These are phyloP conservation scores for Cantharis rustica DNA, from an alignment of 2,888 invertebrate genomes.

Conservation along the genomic window DNA sequence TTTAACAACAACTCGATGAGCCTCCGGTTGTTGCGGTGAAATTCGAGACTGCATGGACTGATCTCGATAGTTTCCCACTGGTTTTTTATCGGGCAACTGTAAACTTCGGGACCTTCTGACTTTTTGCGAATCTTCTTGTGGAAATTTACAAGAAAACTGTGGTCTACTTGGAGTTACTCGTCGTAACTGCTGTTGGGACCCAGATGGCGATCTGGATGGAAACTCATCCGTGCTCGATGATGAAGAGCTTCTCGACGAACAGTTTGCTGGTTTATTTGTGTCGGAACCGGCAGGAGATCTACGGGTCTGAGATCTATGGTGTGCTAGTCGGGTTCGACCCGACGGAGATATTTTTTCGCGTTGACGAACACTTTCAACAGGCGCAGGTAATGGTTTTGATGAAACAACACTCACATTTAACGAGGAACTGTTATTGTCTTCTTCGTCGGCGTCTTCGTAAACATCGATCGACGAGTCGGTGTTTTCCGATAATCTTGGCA, in stretches of 20 bases:
- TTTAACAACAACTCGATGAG: constrained; percentile 53
- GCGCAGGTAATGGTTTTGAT: constrained; percentile 44
- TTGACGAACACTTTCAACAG: constrained; percentile 45
- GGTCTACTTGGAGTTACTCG: constrained; percentile 38
- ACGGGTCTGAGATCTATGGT: constrained; percentile 44
- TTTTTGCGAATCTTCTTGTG: constrained; percentile 46
- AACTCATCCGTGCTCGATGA: constrained; percentile 51
- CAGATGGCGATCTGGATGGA: constrained; percentile 44
- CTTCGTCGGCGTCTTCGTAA: constrained; percentile 58
- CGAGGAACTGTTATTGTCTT: constrained; percentile 59
- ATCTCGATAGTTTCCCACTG: constrained; percentile 20
- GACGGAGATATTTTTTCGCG: constrained; percentile 52
- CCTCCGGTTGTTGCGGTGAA: constrained; percentile 52
- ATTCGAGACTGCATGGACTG: constrained; percentile 44
- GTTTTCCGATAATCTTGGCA: constrained; percentile 59
- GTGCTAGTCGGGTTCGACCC: constrained; percentile 42
- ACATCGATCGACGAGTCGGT: constrained; percentile 58
- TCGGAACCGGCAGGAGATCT: constrained; percentile 53
- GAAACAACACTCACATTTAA: constrained; percentile 55
- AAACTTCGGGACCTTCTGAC: constrained; percentile 64
- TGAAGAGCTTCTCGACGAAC: constrained; percentile 45
- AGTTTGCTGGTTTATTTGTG: constrained; percentile 44
- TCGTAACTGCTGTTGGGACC: constrained; percentile 39
- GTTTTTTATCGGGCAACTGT: constrained; percentile 63
- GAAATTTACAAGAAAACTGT: constrained; percentile 30